phyloP scores from a whole-genome alignment of 2,113 vertebrate genomes.

The Campylorhamphus procurvoides region DNA sequence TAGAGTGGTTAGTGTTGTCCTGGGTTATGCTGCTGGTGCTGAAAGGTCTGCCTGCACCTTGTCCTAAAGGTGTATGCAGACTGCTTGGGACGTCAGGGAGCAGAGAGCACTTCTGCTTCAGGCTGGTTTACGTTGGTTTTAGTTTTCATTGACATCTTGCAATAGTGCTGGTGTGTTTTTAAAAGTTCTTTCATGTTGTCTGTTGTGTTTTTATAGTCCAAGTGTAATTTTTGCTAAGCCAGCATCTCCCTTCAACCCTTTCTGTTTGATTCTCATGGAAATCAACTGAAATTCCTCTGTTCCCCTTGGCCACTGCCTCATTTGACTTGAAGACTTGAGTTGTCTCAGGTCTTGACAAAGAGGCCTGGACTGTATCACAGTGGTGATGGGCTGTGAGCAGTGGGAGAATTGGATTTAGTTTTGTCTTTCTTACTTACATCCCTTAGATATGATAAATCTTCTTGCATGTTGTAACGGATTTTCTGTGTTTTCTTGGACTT shows the following conservation, averaged over 20 bases:
- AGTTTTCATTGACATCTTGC: background rate
- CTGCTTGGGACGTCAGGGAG: background rate
- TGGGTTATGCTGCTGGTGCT: background rate
- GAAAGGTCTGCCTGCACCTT: background rate
- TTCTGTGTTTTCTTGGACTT: background rate
- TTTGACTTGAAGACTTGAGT: background rate
- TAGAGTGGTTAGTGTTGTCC: background rate
- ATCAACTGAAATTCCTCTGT: no score
- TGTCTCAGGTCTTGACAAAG: background rate
- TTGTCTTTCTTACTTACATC: background rate
- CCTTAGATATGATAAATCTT: background rate
- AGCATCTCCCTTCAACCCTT: background rate
- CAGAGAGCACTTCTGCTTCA: background rate
- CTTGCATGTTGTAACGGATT: background rate
- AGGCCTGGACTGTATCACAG: background rate
- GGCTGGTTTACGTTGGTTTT: background rate
- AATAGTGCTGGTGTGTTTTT: background rate
- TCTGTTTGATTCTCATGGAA: background rate
- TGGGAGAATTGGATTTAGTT: background rate
- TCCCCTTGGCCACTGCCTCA: fast-evolving
- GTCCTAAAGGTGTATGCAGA: background rate
- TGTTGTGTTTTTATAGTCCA: background rate
- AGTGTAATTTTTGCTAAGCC: background rate
- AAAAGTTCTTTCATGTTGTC: background rate
- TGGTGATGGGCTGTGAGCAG: background rate